phyloP scores from a whole-genome alignment of 2,113 vertebrate species.

The Atrichornis clamosus region DNA sequence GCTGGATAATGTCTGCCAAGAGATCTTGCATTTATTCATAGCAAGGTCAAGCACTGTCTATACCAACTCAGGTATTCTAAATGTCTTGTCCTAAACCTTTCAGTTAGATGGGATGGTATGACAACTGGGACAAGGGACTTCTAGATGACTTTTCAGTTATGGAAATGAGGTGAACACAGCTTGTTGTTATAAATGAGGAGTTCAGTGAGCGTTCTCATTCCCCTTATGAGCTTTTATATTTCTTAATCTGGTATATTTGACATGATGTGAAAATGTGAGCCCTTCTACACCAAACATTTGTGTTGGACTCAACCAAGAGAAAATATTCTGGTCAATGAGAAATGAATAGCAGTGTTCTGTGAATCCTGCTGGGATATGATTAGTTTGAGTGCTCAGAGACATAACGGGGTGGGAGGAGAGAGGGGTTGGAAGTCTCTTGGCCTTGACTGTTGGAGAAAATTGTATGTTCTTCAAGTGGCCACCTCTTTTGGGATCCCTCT shows the following conservation, averaged over 20 bases:
- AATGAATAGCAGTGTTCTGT: not conserved
- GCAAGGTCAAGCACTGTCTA: not conserved
- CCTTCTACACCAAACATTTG: not conserved
- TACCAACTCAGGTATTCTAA: not conserved
- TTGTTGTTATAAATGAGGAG: not conserved
- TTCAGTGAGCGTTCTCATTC: not conserved
- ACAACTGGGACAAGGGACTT: not conserved
- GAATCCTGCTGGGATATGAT: not conserved
- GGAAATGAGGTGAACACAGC: not conserved
- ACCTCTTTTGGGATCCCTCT: not conserved
- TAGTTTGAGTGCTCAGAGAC: not conserved
- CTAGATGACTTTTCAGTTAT: not conserved
- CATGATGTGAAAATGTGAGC: not conserved
- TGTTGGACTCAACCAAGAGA: not conserved
- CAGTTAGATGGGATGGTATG: not conserved
- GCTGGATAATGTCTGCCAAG: not conserved
- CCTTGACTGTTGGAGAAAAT: not conserved
- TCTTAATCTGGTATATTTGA: not conserved
- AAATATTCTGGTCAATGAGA: not conserved
- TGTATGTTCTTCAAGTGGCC: not conserved
- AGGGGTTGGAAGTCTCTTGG: not conserved
- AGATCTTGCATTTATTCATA: not conserved
- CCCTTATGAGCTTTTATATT: not conserved
- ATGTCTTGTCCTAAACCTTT: not conserved
- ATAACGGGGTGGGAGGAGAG: not conserved